Conservation (phyloP, 1,140 invertebrate genomes). For the Trichonephila inaurata region DNA sequence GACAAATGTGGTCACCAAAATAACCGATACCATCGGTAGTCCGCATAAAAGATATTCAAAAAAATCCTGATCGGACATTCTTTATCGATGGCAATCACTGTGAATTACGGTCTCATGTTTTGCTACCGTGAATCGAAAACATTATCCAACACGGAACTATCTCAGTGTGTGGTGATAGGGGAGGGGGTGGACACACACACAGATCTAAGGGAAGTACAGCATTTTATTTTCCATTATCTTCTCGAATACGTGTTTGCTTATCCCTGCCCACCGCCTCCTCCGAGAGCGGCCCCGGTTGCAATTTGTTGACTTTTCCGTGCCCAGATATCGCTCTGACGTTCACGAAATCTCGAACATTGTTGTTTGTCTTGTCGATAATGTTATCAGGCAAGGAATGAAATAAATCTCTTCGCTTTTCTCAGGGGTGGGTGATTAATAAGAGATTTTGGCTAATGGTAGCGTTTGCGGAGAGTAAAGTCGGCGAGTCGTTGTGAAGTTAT, state of each 20-base stretch:
- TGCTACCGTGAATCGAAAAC: slow-evolving; percentile 20
- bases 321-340: neutral
- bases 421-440: neutral
- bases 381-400: neutral
- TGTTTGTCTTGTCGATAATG: slow-evolving; percentile 36
- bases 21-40: neutral
- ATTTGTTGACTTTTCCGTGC: slow-evolving; percentile 50
- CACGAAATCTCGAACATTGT: neutral
- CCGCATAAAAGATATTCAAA: neutral
- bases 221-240: slow-evolving; percentile 65
- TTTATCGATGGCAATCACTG: neutral
- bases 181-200: neutral
- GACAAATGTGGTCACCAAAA: neutral
- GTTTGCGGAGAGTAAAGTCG: neutral
- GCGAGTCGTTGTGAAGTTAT: neutral
- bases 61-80: neutral
- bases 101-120: neutral
- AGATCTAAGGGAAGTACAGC: neutral
- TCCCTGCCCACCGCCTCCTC: neutral
- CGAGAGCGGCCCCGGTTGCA: neutral
- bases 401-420: neutral
- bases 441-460: neutral
- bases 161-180: neutral
- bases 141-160: slow-evolving; percentile 23
- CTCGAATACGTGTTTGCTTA: slow-evolving; percentile 28